Base-by-base conservation (phyloP, 2,888 invertebrate species). In the Xiphydria camelus region DNA sequence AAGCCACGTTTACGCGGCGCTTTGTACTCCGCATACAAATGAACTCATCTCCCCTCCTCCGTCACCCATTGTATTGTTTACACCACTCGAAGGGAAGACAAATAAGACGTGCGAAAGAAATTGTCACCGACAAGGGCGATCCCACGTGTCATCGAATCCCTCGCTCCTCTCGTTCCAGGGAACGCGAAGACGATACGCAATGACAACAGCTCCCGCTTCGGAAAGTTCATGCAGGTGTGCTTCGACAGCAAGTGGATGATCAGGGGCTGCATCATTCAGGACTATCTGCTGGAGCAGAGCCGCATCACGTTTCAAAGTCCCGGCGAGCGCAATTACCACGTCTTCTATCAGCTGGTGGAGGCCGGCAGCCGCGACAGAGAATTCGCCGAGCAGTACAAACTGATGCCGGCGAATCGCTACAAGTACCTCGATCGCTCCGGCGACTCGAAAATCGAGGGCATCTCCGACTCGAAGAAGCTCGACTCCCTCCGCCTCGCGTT, bases 221-320 rank as follows among this genome's bases (percentile, higher is more conserved):
- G 94, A n/a, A 94, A 94, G 77, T 94, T 94, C 73, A 94, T 94
- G 82, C 94, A 94, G 77, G 91, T 94, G 4, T 91, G 94, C 68
- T 87, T 94, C 70, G 94, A 94, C 77, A 83, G 83, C 50, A 85
- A 89, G 61, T 91, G 91, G 79, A 89, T 89, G 77, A 94, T 94
- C 64, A 88, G 89, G 58, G 94, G 94, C 12, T 94, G 94, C 62
- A 90, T 94, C 51, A 88, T 94, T 40, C 87, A 94, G 68, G 94
- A 94, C 76, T 94, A 94, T 73, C 79, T 94, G 39, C 78, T 94
- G 50, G 94, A 94, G 72, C 89, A 94, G 66, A 93, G 92, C 14
- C 82, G 94, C 55, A 90, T 94, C 66, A 94, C 93, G 1, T 92
- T 92, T 64, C 94, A 94, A 60, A 88, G 91, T 61, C 84, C 87